Conservation (phyloP, 2,113 vertebrate genomes). For the Ictalurus punctatus region DNA sequence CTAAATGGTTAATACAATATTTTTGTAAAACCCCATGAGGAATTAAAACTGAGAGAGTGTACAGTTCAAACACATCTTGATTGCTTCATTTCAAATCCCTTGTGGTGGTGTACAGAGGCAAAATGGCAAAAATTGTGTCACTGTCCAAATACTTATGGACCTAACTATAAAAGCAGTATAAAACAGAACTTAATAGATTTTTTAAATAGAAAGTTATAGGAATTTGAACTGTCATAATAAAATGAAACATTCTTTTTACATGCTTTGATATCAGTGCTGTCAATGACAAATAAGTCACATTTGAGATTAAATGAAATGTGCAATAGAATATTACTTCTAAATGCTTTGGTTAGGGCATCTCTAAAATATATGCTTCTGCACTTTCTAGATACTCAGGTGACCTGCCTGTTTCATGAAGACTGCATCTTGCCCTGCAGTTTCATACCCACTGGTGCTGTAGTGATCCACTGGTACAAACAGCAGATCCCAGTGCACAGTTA, state of each 20-base stretch:
- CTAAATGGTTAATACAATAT: too few relatives aligned
- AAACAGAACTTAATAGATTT: neutral
- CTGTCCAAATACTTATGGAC: too few relatives aligned
- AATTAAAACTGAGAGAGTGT: too few relatives aligned
- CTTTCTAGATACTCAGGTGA: conserved; percentile 64
- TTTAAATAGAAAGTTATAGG: neutral
- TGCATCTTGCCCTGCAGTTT: conserved; percentile 79
- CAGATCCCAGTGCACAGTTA: conserved; percentile 76
- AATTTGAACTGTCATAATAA: neutral
- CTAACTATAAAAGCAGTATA: neutral
- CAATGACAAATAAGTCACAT: neutral
- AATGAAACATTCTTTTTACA: neutral
- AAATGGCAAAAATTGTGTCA: too few relatives aligned
- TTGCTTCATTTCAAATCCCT: too few relatives aligned
- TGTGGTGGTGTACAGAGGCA: too few relatives aligned
- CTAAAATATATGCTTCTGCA: neutral
- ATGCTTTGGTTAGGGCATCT: neutral
- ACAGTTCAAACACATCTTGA: too few relatives aligned
- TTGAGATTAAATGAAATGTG: neutral
- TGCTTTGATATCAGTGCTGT: neutral
- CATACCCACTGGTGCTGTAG: conserved; percentile 64
- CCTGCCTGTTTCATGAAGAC: conserved; percentile 74
- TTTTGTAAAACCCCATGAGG: too few relatives aligned
- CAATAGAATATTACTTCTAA: neutral
- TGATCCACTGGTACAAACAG: conserved; percentile 83